These are phyloP conservation scores for Equus przewalskii DNA, from an alignment of 2,113 vertebrate genomes.

Conservation along the genomic window DNA sequence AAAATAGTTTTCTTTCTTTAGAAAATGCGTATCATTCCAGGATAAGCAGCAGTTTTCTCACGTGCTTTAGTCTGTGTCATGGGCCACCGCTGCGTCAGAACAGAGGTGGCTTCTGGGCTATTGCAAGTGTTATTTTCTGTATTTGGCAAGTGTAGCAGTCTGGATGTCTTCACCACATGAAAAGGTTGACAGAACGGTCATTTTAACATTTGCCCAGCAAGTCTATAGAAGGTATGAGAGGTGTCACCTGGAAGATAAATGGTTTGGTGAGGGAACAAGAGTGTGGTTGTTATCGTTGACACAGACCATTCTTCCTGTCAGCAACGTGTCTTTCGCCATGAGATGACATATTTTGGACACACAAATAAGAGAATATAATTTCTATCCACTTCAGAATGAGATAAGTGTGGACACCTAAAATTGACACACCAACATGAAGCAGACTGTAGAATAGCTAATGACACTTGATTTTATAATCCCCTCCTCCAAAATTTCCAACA, in stretches of 20 bases:
- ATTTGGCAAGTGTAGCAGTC: constrained; percentile 61
- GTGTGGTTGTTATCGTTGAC: neutral
- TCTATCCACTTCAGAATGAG: constrained; percentile 75
- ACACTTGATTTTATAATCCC: neutral
- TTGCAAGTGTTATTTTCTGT: constrained; percentile 64
- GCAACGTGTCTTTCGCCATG: constrained; percentile 28
- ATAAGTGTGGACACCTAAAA: constrained; percentile 65
- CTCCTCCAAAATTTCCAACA: neutral
- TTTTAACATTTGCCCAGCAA: constrained; percentile 59
- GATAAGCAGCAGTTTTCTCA: constrained; percentile 35
- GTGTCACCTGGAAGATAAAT: constrained; percentile 70
- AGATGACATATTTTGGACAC: constrained; percentile 67
- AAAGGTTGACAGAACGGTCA: constrained; percentile 72
- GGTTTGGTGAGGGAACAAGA: neutral
- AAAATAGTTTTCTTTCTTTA: constrained; percentile 84
- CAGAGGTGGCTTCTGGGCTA: constrained; percentile 56
- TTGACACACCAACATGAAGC: neutral
- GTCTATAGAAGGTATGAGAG: constrained; percentile 48
- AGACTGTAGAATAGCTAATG: neutral
- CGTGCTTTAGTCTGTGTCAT: neutral
- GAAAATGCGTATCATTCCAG: constrained; percentile 61
- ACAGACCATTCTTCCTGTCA: constrained; percentile 74
- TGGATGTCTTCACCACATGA: constrained; percentile 72
- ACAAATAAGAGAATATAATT: constrained; percentile 78
- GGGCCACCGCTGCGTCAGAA: constrained; percentile 47